Percentiles rank a stretch among this genome's conserved stretches.
phyloP scores from a whole-genome alignment of 2,888 invertebrate genomes.

The Microchrysa polita region DNA sequence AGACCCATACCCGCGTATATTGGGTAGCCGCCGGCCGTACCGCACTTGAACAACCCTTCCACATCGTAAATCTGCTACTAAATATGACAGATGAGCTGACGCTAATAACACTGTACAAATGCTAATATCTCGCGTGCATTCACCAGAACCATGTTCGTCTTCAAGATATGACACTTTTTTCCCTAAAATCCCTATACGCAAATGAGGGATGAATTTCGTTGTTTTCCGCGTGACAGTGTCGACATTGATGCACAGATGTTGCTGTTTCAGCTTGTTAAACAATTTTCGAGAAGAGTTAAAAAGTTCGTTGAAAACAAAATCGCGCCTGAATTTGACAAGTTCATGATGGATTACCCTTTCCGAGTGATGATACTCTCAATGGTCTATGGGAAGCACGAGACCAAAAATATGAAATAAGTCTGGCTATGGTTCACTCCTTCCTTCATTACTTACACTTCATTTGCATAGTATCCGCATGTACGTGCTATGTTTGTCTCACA shows the following conservation, averaged over 20 bases:
- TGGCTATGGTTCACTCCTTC: slow-evolving; percentile 27
- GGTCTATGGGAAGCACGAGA: background rate
- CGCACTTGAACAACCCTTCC: slow-evolving; percentile 32
- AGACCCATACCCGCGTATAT: background rate
- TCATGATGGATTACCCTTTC: slow-evolving; percentile 61
- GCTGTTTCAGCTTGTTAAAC: slow-evolving; percentile 44
- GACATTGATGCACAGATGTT: slow-evolving; percentile 46
- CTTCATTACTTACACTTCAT: slow-evolving; percentile 38
- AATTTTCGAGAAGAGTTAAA: slow-evolving; percentile 46
- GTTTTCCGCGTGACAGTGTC: too few species aligned
- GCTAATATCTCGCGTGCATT: background rate
- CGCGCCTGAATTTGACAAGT: slow-evolving; percentile 64
- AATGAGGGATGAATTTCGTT: slow-evolving; percentile 45
- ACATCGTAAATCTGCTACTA: slow-evolving; percentile 38
- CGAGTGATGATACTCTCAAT: too few species aligned
- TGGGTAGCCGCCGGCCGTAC: background rate
- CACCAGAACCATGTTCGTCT: too few species aligned
- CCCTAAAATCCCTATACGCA: slow-evolving; percentile 41
- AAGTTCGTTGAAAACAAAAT: slow-evolving; percentile 46
- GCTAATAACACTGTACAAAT: slow-evolving; percentile 35
- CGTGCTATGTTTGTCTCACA: background rate
- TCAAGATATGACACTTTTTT: slow-evolving; percentile 15
- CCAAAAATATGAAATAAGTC: background rate
- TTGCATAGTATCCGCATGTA: slow-evolving; percentile 18
- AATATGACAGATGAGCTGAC: slow-evolving; percentile 47